Percentiles rank a stretch among this genome's conserved stretches.
Conservation (phyloP, 92 coral and sea anemone genomes). For the Siderastrea siderea region DNA sequence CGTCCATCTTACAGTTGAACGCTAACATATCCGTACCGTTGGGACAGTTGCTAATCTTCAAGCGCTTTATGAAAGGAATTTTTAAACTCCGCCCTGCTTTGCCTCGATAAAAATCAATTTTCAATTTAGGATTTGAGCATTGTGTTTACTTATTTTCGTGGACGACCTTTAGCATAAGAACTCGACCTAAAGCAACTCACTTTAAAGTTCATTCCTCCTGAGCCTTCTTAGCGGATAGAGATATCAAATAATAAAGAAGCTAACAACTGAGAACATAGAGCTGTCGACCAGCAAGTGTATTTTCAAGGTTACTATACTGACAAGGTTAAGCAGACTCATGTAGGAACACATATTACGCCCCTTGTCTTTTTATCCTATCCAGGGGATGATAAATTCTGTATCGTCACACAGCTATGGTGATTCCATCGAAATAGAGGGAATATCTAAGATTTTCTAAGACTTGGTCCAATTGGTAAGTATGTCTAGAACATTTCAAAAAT, state of each 20-base stretch:
- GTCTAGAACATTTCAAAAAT: no score
- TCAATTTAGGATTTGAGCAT: constrained; percentile 39
- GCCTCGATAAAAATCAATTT: constrained; percentile 36
- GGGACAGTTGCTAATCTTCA: constrained; percentile 61
- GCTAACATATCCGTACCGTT: constrained; percentile 28
- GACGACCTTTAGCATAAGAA: constrained; percentile 17
- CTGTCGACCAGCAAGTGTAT: constrained; percentile 16
- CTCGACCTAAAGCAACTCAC: constrained; percentile 43
- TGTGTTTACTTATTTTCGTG: constrained; percentile 39
- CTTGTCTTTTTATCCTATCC: constrained; percentile 16
- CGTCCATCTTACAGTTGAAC: constrained; percentile 28
- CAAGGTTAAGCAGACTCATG: constrained; percentile 60
- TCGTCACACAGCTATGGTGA: not conserved
- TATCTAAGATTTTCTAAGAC: no score
- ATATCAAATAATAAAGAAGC: constrained; percentile 52
- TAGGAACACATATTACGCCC: constrained; percentile 41
- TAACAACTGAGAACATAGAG: constrained; percentile 27
- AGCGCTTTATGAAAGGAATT: constrained; percentile 65
- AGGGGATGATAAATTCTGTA: constrained; percentile 31
- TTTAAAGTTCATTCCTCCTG: constrained; percentile 25
- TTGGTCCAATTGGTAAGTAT: no score
- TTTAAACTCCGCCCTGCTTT: constrained; percentile 46
- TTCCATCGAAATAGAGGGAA: no score
- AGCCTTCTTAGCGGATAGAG: constrained; percentile 20
- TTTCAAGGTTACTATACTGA: constrained; percentile 20